phyloP scores from a whole-genome alignment of 2,113 vertebrate genomes.

The Thunnus maccoyii region DNA sequence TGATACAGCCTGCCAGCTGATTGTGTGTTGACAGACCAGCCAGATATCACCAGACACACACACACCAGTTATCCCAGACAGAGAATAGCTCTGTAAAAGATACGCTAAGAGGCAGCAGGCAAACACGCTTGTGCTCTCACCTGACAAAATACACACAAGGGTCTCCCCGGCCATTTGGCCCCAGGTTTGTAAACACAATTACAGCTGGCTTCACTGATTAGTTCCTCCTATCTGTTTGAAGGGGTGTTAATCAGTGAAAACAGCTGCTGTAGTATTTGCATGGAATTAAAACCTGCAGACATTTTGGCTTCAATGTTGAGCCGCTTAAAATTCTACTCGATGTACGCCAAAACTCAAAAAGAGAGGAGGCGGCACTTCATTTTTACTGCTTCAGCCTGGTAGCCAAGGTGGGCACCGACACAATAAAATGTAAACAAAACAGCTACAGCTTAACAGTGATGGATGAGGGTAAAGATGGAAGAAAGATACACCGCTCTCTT shows the following conservation, averaged over 20 bases:
- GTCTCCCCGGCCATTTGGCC: constrained; percentile 36
- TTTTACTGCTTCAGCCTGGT: background rate
- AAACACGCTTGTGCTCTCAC: constrained; percentile 11
- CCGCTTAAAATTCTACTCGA: background rate
- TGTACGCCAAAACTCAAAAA: background rate
- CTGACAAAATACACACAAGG: constrained; percentile 8
- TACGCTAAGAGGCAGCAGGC: constrained; percentile 27
- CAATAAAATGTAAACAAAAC: no score
- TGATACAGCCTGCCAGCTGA: constrained; percentile 55
- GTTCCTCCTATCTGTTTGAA: constrained; percentile 30
- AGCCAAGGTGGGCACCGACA: background rate
- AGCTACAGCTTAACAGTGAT: background rate
- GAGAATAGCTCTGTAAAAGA: constrained; percentile 52
- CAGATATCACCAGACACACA: constrained; percentile 63
- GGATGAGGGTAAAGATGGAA: background rate
- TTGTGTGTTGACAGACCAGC: constrained; percentile 66
- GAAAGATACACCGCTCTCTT: background rate
- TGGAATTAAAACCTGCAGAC: constrained; percentile 34
- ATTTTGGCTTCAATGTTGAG: constrained; percentile 3
- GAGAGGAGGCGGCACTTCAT: background rate
- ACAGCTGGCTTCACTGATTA: constrained; percentile 51
- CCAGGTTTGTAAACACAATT: constrained; percentile 37
- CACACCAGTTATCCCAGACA: constrained; percentile 40
- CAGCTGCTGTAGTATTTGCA: constrained; percentile 24
- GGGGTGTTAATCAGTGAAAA: constrained; percentile 41